These are phyloP conservation scores for Sciurus carolinensis DNA, from an alignment of 2,797 vertebrate species.

Conservation along the genomic window DNA sequence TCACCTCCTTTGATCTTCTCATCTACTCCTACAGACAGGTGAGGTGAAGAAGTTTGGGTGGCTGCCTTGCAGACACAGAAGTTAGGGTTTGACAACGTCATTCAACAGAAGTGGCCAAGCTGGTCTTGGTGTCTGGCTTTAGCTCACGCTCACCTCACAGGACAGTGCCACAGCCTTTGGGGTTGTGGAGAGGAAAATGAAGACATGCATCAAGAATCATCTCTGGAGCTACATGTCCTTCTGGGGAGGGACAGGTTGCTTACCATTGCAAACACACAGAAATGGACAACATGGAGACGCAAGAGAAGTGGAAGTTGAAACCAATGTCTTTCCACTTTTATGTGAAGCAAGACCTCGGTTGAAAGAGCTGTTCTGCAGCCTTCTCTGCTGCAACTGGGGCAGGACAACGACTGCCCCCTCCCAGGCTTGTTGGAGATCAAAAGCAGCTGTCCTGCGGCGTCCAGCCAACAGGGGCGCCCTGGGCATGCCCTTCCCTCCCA, in stretches of 20 bases:
- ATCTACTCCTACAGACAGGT: neutral
- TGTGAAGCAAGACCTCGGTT: neutral
- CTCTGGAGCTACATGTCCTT: accelerated
- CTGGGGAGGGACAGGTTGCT: neutral
- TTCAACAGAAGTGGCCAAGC: too few relatives aligned
- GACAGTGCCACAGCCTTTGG: too few relatives aligned
- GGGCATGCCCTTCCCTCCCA: accelerated
- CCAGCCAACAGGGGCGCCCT: accelerated
- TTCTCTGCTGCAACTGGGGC: neutral
- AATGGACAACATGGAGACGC: accelerated
- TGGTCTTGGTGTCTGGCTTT: neutral
- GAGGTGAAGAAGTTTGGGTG: neutral
- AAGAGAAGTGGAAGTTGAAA: neutral
- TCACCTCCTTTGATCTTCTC: neutral
- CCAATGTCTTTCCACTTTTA: neutral
- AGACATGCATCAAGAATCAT: neutral
- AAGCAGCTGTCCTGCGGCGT: accelerated
- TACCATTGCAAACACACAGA: neutral
- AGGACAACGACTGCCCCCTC: too few relatives aligned
- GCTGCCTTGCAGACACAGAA: neutral
- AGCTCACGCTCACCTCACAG: accelerated
- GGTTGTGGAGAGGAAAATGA: neutral
- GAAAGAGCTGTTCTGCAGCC: neutral
- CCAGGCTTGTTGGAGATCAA: too few relatives aligned
- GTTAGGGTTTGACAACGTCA: accelerated